Conservation (phyloP, 2,888 invertebrate species). For the Acanthopleura granulata region DNA sequence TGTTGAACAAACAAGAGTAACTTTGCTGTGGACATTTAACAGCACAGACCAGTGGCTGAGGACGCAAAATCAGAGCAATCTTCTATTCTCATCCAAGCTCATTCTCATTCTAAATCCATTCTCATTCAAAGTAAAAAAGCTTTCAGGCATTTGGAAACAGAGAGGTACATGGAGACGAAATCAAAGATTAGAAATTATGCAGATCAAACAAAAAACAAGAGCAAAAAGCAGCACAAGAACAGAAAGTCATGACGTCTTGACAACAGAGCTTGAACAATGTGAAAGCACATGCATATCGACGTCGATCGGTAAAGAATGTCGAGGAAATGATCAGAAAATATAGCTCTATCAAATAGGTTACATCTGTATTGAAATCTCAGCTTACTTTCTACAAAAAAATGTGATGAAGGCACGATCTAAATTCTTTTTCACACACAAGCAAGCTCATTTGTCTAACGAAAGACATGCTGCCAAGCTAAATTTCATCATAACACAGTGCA, state of each 20-base stretch:
- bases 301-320: background rate
- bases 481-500: background rate
- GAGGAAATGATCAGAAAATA: background rate
- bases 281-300: background rate
- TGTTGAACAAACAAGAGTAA: background rate
- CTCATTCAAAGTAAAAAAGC: background rate
- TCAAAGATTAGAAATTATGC: background rate
- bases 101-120: background rate
- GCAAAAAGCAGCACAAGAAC: background rate
- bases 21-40: slow-evolving; percentile 1
- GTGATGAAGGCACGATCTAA: background rate
- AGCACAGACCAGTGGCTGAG: background rate
- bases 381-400: slow-evolving; percentile 1
- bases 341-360: background rate
- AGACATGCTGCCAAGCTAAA: background rate
- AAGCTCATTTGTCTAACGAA: background rate
- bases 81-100: background rate
- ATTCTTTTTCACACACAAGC: background rate
- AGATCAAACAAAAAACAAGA: background rate
- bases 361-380: slow-evolving; percentile 1
- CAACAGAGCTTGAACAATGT: background rate
- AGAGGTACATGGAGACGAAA: background rate
- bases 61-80: background rate
- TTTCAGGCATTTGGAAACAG: background rate
- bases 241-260: background rate